A percentile compares a stretch with the other conserved stretches of the same genome.
Evolutionary conservation across 1,140 invertebrate genomes (phyloP).

Genomic region (Vanessa tameamea): DNA sequence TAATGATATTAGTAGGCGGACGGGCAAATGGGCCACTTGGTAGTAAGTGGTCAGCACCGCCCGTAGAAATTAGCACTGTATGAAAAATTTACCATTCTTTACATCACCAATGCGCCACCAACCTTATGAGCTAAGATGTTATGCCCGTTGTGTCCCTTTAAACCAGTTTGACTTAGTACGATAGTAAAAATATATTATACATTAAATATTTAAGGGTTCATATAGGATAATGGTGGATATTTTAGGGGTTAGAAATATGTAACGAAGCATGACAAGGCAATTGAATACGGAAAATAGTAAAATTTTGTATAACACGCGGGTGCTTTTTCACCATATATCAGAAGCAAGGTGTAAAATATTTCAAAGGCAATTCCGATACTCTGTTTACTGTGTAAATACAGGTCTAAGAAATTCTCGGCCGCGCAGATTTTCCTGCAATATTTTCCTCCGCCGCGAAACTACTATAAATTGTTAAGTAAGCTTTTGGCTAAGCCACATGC

Average conservation of each 20-base stretch:
- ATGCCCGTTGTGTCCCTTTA: too few relatives aligned
- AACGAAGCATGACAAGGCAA: neutral
- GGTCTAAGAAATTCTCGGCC: constrained; percentile 27
- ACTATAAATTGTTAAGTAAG: constrained; percentile 40
- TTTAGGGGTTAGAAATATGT: neutral
- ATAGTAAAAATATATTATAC: too few relatives aligned
- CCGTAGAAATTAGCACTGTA: too few relatives aligned
- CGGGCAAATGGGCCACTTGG: too few relatives aligned
- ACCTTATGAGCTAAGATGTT: too few relatives aligned
- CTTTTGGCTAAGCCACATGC: constrained; percentile 37
- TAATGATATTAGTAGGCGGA: too few relatives aligned
- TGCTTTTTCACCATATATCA: neutral
- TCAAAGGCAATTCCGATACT: constrained; percentile 24
- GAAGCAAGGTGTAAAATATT: neutral
- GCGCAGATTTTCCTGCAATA: constrained; percentile 31
- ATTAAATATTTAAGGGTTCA: too few relatives aligned
- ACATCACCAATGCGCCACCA: too few relatives aligned
- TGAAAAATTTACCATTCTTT: too few relatives aligned
- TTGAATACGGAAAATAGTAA: too few relatives aligned
- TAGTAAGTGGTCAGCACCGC: too few relatives aligned
- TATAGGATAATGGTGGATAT: neutral
- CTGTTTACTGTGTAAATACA: constrained; percentile 28
- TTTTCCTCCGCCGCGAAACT: constrained; percentile 27
- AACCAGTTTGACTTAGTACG: too few relatives aligned
- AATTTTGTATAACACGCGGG: neutral